These are phyloP conservation scores for Grantiella picta DNA, from an alignment of 2,113 vertebrate species.

Conservation along the genomic window DNA sequence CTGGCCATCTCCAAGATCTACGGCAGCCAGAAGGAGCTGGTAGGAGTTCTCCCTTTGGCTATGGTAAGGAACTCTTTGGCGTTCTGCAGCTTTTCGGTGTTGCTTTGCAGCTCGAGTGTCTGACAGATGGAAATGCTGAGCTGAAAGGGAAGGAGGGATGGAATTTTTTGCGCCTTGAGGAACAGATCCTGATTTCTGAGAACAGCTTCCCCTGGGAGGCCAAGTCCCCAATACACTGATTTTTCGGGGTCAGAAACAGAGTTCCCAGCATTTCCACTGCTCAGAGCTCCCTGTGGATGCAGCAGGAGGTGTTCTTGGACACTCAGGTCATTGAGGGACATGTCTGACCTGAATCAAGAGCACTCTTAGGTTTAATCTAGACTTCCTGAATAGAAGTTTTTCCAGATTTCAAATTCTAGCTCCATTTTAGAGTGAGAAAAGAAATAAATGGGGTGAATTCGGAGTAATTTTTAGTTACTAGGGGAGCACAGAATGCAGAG, in stretches of 20 bases:
- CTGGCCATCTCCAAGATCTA: conserved; percentile 88
- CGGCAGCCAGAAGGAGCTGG: conserved; percentile 84
- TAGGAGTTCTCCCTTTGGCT: conserved; percentile 84
- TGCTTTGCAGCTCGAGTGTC: not conserved
- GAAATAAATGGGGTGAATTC: not conserved
- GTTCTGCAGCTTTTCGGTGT: not conserved
- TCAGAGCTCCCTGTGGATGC: not conserved
- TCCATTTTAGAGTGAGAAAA: not conserved
- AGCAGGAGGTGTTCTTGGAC: not conserved
- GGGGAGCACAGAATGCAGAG: not conserved
- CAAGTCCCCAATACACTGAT: too few species aligned
- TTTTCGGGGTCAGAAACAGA: not conserved
- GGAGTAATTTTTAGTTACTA: not conserved
- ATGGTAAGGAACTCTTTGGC: conserved; percentile 78
- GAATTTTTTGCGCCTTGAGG: not conserved
- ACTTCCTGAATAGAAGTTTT: not conserved
- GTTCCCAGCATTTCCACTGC: not conserved
- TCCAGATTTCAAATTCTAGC: not conserved
- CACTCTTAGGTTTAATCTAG: rapidly evolving
- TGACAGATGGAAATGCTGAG: not conserved
- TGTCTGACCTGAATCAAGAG: not conserved
- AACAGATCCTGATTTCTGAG: not conserved
- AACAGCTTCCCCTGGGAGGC: not conserved
- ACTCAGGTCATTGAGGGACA: rapidly evolving
- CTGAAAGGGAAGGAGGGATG: not conserved